A percentile compares a stretch with the other conserved stretches of the same genome.
Evolutionary conservation across 2,113 vertebrate genomes (phyloP).

Genomic region (Anser brachyrhynchus): DNA sequence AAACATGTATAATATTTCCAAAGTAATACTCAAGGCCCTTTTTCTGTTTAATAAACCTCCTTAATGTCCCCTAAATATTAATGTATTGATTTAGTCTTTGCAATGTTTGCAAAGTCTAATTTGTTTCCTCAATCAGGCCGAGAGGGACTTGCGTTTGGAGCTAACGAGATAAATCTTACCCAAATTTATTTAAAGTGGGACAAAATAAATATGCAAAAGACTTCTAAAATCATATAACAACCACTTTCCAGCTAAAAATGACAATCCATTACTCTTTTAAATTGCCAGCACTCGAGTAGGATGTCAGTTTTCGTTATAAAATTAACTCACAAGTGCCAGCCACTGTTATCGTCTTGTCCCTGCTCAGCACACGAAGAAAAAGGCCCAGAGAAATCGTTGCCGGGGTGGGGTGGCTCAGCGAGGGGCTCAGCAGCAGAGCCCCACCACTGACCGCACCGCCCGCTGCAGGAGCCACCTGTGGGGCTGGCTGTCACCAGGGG

Average conservation of each 20-base stretch:
- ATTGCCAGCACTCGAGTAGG: slow-evolving; percentile 44
- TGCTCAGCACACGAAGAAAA: neutral
- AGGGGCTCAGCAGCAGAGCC: neutral
- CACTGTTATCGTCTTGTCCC: slow-evolving; percentile 43
- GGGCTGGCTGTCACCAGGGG: neutral
- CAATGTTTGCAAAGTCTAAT: slow-evolving; percentile 77
- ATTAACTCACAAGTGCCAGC: slow-evolving; percentile 64
- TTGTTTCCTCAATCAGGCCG: slow-evolving; percentile 75
- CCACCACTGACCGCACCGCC: neutral
- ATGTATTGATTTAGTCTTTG: slow-evolving; percentile 74
- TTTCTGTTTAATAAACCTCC: slow-evolving; percentile 72
- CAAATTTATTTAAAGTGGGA: slow-evolving; percentile 75
- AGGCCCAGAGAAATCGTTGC: neutral
- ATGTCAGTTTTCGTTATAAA: slow-evolving; percentile 54
- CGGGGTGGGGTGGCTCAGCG: neutral
- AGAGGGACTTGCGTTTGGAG: slow-evolving; percentile 72
- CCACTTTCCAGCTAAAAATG: slow-evolving; percentile 70
- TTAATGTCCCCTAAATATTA: slow-evolving; percentile 77
- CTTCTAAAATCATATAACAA: slow-evolving; percentile 67
- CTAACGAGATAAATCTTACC: slow-evolving; percentile 77
- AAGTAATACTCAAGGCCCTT: slow-evolving; percentile 65
- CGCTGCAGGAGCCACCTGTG: neutral
- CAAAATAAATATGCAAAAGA: slow-evolving; percentile 78
- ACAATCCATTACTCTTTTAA: slow-evolving; percentile 72
- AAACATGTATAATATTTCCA: slow-evolving; percentile 58